Base-by-base conservation (phyloP, 2,888 invertebrate genomes). In the Nomada goodeniana region DNA sequence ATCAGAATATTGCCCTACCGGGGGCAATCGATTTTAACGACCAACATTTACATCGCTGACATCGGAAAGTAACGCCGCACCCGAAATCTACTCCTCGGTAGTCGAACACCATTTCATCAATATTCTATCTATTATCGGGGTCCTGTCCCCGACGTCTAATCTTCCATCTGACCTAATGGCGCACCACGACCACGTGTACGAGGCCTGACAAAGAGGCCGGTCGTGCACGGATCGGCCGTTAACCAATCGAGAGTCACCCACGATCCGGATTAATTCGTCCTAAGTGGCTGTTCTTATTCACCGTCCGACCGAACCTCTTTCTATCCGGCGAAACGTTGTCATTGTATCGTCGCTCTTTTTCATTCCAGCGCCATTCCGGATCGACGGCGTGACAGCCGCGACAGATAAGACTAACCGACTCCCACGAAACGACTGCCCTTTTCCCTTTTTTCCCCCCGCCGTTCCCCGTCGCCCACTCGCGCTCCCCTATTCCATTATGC, bases 401-500 rank as follows among this genome's bases (percentile, higher is more conserved):
- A 47, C 68, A 78, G 83, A 83, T 83, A 83, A 83, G 68, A 55
- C 77, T 68, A 68, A 78, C 74, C 68, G 83, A 83, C 82, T 78
- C 77, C 23, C 23, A 26, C 57, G 57, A 57, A 13, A 13, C 78
- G 78, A 80, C 67, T 64, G 82, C 77, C 77, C 71, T 84, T 86
- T 84, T 77, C 44, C 55, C 44, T 20, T 47, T 47, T 47, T 59
- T 26, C n/a, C 29, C 23, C 53, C 65, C 60, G 65, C 59, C 50
- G 68, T 61, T 70, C 60, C 69, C 59, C 53, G 68, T 61, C 53
- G 68, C 70, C 73, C 76, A 84, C 84, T 86, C 76, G 69, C 70
- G 23, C 69, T 53, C 78, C 72, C 75, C 61, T 61, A 59, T 85
- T 85, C 85, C 83, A 85, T 86, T 86, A 81, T 84, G 53, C 70